Conservation (phyloP, 2,888 invertebrate genomes). For the Carabus problematicus region DNA sequence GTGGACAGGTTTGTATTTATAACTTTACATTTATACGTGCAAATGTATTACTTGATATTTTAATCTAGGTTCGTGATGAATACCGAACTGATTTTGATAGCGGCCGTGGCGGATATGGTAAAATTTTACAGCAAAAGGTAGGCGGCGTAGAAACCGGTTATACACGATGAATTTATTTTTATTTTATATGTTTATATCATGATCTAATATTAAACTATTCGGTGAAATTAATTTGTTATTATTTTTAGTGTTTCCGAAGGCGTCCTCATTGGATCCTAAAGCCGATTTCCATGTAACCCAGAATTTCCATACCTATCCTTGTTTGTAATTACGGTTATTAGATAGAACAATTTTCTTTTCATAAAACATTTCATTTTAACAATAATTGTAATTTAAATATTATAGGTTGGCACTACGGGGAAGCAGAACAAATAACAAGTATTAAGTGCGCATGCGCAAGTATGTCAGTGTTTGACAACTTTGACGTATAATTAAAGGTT, state of each 20-base stretch:
- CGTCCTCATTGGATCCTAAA: too few species aligned
- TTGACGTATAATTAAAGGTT: constrained; percentile 31
- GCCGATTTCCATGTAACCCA: too few species aligned
- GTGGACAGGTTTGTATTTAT: constrained; percentile 82
- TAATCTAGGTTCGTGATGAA: constrained; percentile 88
- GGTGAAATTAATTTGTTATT: too few species aligned
- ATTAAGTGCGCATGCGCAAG: constrained; percentile 20
- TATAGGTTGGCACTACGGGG: too few species aligned
- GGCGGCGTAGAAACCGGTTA: constrained; percentile 58
- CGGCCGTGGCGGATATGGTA: constrained; percentile 97
- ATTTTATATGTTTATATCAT: constrained; percentile 19
- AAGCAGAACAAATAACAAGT: not conserved
- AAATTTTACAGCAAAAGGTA: constrained; percentile 87
- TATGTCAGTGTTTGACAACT: constrained; percentile 16
- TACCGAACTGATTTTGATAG: constrained; percentile 97
- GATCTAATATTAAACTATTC: not conserved
- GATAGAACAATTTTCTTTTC: too few species aligned
- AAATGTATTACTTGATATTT: not conserved
- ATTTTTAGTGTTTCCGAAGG: too few species aligned
- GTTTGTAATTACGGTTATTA: too few species aligned
- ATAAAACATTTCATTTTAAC: too few species aligned
- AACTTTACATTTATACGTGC: not conserved
- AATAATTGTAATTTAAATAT: too few species aligned
- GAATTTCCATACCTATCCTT: too few species aligned
- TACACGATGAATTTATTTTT: constrained; percentile 52